These are phyloP conservation scores for Amphiprion percula DNA, from an alignment of 2,113 vertebrate species.

Conservation along the genomic window DNA sequence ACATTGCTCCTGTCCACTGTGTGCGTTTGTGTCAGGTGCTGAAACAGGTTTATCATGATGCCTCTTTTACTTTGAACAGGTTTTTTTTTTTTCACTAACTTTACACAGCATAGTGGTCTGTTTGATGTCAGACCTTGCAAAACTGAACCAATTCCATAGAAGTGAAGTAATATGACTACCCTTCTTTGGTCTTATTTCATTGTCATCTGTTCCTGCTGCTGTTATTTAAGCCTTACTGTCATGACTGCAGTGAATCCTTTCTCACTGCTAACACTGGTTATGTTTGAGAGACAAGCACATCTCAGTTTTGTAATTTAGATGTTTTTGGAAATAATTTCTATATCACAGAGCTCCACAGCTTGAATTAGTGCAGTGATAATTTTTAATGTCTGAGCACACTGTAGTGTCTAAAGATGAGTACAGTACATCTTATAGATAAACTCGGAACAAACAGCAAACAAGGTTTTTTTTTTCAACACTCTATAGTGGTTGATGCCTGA, in stretches of 20 bases:
- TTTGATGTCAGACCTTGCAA: neutral
- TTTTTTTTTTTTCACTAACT: neutral
- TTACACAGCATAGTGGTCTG: neutral
- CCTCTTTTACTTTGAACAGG: conserved; percentile 9
- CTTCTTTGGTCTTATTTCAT: neutral
- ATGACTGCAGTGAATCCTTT: too few species aligned
- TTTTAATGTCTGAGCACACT: too few species aligned
- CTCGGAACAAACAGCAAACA: neutral
- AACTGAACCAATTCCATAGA: neutral
- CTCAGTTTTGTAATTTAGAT: neutral
- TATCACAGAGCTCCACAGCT: neutral
- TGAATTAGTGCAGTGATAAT: too few species aligned
- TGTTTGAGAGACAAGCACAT: neutral
- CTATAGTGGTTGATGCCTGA: too few species aligned
- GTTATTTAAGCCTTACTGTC: neutral
- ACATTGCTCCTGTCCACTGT: neutral
- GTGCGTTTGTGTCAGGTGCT: neutral
- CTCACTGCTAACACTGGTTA: too few species aligned
- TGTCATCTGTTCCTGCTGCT: neutral
- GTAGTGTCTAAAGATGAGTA: too few species aligned
- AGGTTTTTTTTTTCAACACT: neutral
- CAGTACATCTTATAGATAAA: neutral
- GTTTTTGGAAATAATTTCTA: neutral
- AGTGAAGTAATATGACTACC: conserved; percentile 1
- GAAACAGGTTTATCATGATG: neutral